phyloP scores from a whole-genome alignment of 2,797 vertebrate genomes.

The Argya squamiceps region DNA sequence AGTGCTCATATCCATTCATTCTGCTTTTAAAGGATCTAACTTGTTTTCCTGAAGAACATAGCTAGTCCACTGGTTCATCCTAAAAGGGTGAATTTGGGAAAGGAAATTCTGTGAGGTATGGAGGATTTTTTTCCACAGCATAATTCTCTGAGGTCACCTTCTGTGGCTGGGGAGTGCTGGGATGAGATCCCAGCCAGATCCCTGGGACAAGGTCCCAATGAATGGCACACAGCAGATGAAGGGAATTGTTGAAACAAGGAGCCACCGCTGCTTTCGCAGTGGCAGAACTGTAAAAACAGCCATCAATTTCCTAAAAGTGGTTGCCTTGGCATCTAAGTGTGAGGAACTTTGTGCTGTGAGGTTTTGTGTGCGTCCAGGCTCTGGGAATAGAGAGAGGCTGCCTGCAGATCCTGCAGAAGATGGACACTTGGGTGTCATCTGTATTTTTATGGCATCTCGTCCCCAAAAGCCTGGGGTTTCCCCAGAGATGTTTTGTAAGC shows the following conservation, averaged over 20 bases:
- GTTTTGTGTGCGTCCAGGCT: not conserved
- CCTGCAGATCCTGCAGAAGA: not conserved
- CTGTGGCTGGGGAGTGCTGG: not conserved
- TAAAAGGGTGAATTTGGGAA: not conserved
- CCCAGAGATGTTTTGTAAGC: not conserved
- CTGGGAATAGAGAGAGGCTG: not conserved
- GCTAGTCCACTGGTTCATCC: not conserved
- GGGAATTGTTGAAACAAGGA: not conserved
- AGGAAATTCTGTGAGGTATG: not conserved
- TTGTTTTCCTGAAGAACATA: not conserved
- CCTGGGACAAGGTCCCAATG: not conserved
- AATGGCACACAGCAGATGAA: not conserved
- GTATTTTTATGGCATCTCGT: not conserved
- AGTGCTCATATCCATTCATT: not conserved
- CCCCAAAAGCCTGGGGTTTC: not conserved
- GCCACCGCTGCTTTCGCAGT: rapidly evolving
- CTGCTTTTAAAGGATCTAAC: not conserved
- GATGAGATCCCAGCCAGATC: not conserved
- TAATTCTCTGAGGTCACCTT: not conserved
- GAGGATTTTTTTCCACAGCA: not conserved
- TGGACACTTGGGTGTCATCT: rapidly evolving
- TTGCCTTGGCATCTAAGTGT: not conserved
- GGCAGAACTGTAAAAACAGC: not conserved
- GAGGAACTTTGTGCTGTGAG: not conserved
- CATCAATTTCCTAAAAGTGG: not conserved